phyloP scores from a whole-genome alignment of 2,113 vertebrate genomes.

The Channa argus region DNA sequence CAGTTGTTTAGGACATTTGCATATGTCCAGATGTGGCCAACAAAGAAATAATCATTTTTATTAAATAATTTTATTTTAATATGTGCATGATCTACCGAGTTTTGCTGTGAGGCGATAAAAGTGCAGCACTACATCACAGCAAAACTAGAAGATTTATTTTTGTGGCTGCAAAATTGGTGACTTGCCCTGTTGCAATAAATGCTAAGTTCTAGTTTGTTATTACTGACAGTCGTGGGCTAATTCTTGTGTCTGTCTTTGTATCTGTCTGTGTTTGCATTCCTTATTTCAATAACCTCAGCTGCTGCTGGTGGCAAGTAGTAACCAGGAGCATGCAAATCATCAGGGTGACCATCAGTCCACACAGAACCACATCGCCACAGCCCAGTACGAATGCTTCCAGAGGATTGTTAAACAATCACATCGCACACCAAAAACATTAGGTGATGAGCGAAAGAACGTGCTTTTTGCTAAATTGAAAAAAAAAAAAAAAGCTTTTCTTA shows the following conservation, averaged over 20 bases:
- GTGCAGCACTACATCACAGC: too few species aligned
- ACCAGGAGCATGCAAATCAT: slow-evolving; percentile 35
- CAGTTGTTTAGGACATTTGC: too few species aligned
- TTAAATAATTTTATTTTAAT: too few species aligned
- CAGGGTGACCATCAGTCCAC: slow-evolving; percentile 66
- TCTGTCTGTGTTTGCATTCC: background rate
- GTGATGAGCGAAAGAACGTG: slow-evolving; percentile 48
- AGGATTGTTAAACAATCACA: slow-evolving; percentile 86
- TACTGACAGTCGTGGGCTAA: background rate
- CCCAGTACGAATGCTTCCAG: slow-evolving; percentile 96
- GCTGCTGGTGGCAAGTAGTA: slow-evolving; percentile 55
- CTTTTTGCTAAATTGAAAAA: too few species aligned
- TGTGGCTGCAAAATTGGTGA: background rate
- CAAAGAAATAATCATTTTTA: too few species aligned
- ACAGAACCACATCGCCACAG: slow-evolving; percentile 87
- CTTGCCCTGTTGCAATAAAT: too few species aligned
- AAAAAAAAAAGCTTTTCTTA: too few species aligned
- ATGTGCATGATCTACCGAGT: too few species aligned
- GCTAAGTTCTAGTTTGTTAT: too few species aligned
- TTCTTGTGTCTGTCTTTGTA: background rate
- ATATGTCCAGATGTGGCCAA: too few species aligned
- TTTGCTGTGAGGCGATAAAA: too few species aligned
- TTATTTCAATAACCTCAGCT: slow-evolving; percentile 64
- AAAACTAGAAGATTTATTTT: too few species aligned
- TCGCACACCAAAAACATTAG: slow-evolving; percentile 38